Base-by-base conservation (phyloP, 2,797 vertebrate genomes). In the Microctenopoma lineatum region DNA sequence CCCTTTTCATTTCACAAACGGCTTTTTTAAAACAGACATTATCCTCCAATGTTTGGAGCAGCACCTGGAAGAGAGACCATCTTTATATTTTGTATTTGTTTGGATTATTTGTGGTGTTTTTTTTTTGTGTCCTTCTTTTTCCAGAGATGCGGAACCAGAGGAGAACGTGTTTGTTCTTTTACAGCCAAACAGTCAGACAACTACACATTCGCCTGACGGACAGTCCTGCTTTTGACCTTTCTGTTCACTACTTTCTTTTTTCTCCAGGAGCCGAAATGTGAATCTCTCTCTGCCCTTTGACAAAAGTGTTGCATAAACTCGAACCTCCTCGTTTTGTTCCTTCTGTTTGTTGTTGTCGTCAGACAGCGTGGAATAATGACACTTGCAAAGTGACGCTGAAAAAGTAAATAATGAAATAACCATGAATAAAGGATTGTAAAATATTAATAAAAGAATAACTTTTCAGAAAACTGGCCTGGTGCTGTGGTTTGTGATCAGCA, bases 371-470 rank as follows among this genome's bases (percentile, higher is more conserved):
- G 72, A 88, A 84, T 87, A 81, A 84, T 88, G 83, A 92, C 91
- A 90, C 88, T 90, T 89, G 66, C 83, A 85, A 90, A 92, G 90
- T 89, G 90, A 73, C 88, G 83, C 73, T 80, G 79, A 83, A 75
- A 89, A 89, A 87, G 78, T 88, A 92, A 90, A 92, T 92, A 88
- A 88, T 90, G 88, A 90, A 87, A 90, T 92, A 92, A 92, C 89
- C 90, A 90, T 89, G 91, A 93, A 93, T 90, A 91, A 93, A 93
- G 91, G 92, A 95, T 93, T 95, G 94, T 95, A 95, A 94, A 89
- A 94, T 95, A 94, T 94, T 90, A 94, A 92, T 94, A 93, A 95
- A 94, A 91, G 63, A 94, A 91, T 91, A 92, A 94, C 93, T 95
- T 94, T 94, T 94, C 92, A 93, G 82, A 93, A 89, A 85, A 55